phyloP scores from a whole-genome alignment of 2,888 invertebrate species.

The Drosophila buzzatii region DNA sequence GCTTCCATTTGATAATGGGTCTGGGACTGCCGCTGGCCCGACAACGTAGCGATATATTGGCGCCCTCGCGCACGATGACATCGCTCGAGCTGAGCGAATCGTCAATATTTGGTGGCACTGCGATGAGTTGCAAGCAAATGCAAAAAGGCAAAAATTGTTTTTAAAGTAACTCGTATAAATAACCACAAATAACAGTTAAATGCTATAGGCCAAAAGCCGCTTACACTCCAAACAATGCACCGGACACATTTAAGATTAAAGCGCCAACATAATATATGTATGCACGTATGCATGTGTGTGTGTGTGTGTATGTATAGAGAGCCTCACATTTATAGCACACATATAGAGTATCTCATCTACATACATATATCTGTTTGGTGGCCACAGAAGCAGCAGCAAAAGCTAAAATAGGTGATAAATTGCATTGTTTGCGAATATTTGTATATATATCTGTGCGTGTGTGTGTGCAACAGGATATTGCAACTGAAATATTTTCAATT shows the following conservation, averaged over 20 bases:
- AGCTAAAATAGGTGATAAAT: slow-evolving; percentile 43
- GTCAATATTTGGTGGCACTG: slow-evolving; percentile 96
- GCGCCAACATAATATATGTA: slow-evolving; percentile 7
- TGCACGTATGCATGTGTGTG: slow-evolving; percentile 11
- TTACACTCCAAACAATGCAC: slow-evolving; percentile 33
- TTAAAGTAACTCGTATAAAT: not conserved
- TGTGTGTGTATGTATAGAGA: not conserved
- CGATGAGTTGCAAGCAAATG: not conserved
- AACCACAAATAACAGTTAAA: slow-evolving; percentile 29
- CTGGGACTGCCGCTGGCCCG: slow-evolving; percentile 95
- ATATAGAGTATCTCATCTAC: slow-evolving; percentile 17
- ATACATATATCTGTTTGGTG: slow-evolving; percentile 1
- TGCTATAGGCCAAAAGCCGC: slow-evolving; percentile 52
- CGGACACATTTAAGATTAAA: slow-evolving; percentile 57
- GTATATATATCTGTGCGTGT: not conserved
- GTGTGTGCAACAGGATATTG: slow-evolving; percentile 60
- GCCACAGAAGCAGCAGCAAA: slow-evolving; percentile 3
- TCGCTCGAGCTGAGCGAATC: slow-evolving; percentile 95
- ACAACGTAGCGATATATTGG: slow-evolving; percentile 94
- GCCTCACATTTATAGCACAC: not conserved
- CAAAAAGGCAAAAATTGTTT: not conserved
- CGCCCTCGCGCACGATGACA: slow-evolving; percentile 94
- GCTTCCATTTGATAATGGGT: slow-evolving; percentile 95
- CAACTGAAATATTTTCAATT: slow-evolving; percentile 47
- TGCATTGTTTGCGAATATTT: slow-evolving; percentile 40